Percentiles rank a stretch among this genome's conserved stretches.
Evolutionary conservation across 2,888 invertebrate species (phyloP).

Genomic region (Morinoia aosen): DNA sequence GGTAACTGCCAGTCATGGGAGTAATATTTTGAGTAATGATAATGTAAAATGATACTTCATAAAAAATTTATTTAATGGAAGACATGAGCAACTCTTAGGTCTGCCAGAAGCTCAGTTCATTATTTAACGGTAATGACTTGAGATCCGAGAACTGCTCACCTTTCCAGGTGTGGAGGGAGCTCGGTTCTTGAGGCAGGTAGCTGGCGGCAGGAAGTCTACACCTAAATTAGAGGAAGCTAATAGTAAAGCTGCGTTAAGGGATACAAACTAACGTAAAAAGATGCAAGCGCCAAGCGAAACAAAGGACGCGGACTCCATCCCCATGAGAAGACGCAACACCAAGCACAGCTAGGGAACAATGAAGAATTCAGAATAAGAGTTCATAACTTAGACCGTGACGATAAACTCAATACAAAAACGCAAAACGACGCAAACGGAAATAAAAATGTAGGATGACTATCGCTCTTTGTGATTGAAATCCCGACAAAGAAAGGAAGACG

Average conservation of each 20-base stretch:
- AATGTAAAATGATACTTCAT: neutral
- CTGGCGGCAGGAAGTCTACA: slow-evolving; percentile 29
- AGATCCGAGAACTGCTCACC: slow-evolving; percentile 44
- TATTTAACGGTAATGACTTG: slow-evolving; percentile 26
- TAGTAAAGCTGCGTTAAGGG: slow-evolving; percentile 33
- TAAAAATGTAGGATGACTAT: neutral
- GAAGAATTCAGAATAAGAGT: neutral
- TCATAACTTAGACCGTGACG: neutral
- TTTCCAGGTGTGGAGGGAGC: neutral
- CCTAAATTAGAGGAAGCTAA: slow-evolving; percentile 50
- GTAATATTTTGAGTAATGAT: neutral
- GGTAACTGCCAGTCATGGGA: neutral
- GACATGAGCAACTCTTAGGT: neutral
- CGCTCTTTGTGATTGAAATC: neutral
- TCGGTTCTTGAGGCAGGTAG: neutral
- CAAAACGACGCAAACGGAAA: neutral
- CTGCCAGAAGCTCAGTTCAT: neutral
- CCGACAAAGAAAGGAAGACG: neutral
- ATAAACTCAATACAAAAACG: neutral
- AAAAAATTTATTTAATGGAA: neutral
- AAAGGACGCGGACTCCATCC: neutral
- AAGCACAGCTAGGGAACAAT: neutral
- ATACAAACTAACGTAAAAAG: slow-evolving; percentile 16
- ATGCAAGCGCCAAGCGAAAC: slow-evolving; percentile 10
- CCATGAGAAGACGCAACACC: neutral